phyloP scores from a whole-genome alignment of 2,797 vertebrate species.

The Pipistrellus pipistrellus region DNA sequence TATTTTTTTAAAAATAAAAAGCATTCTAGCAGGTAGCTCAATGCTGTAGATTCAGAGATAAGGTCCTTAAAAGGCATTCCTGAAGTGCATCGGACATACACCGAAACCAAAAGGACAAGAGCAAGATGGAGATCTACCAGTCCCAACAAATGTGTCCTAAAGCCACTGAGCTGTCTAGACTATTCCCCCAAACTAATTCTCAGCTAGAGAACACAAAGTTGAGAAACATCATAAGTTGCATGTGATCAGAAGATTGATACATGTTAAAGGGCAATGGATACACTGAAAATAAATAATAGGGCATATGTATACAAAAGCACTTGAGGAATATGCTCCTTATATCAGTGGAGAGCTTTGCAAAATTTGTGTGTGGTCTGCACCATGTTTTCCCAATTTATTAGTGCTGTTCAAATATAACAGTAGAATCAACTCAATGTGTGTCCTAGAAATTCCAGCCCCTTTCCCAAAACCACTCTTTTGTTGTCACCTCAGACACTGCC shows the following conservation, averaged over 20 bases:
- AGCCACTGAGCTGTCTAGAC: neutral
- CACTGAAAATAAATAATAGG: neutral
- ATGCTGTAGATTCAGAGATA: neutral
- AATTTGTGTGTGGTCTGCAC: conserved; percentile 71
- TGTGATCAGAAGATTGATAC: conserved; percentile 28
- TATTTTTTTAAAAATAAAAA: neutral
- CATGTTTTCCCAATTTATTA: conserved; percentile 82
- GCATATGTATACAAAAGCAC: conserved; percentile 31
- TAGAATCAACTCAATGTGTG: conserved; percentile 80
- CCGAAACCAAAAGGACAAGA: neutral
- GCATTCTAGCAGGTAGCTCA: neutral
- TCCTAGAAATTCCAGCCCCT: conserved; percentile 72
- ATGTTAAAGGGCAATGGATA: neutral
- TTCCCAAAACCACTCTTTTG: conserved; percentile 73
- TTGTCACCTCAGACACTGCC: conserved; percentile 72
- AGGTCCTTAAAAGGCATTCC: neutral
- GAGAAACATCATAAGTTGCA: neutral
- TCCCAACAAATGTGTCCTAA: neutral
- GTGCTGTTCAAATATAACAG: conserved; percentile 72
- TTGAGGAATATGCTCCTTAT: conserved; percentile 32
- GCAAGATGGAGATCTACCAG: neutral
- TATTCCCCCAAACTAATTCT: neutral
- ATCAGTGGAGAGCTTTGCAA: conserved; percentile 55
- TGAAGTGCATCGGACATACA: neutral
- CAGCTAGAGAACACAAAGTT: neutral